Conservation (phyloP, 2,113 vertebrate genomes). For the Leptosomus discolor region DNA sequence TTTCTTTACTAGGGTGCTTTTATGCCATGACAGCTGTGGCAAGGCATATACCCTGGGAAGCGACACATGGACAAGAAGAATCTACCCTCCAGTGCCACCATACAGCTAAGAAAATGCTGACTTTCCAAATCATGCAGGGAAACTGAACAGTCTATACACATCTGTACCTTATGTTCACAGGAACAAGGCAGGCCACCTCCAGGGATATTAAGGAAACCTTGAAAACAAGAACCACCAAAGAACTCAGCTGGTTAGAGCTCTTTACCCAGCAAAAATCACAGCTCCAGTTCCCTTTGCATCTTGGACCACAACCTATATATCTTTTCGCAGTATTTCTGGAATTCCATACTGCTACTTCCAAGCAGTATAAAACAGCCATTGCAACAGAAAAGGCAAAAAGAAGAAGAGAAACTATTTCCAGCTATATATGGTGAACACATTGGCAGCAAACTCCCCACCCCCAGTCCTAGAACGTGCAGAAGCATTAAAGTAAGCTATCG, state of each 20-base stretch:
- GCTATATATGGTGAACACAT: background rate
- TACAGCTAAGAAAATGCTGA: background rate
- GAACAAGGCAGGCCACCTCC: background rate
- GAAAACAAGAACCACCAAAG: background rate
- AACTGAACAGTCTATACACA: background rate
- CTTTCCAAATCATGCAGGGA: background rate
- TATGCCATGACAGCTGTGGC: background rate
- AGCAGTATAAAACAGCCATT: background rate
- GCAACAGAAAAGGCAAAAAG: background rate
- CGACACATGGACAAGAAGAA: background rate
- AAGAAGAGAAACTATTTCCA: background rate
- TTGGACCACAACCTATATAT: background rate
- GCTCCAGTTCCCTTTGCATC: background rate
- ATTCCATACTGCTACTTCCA: background rate
- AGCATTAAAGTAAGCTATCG: background rate
- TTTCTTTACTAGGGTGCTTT: background rate
- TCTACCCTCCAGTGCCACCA: background rate
- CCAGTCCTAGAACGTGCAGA: background rate
- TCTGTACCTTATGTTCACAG: background rate
- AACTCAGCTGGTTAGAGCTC: background rate
- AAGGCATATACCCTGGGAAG: background rate
- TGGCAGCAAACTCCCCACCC: background rate
- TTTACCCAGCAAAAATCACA: background rate
- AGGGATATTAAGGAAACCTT: background rate
- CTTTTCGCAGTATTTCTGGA: background rate